Evolutionary conservation across 2,888 invertebrate genomes (phyloP).

Genomic region (Drosophila paracracens): DNA sequence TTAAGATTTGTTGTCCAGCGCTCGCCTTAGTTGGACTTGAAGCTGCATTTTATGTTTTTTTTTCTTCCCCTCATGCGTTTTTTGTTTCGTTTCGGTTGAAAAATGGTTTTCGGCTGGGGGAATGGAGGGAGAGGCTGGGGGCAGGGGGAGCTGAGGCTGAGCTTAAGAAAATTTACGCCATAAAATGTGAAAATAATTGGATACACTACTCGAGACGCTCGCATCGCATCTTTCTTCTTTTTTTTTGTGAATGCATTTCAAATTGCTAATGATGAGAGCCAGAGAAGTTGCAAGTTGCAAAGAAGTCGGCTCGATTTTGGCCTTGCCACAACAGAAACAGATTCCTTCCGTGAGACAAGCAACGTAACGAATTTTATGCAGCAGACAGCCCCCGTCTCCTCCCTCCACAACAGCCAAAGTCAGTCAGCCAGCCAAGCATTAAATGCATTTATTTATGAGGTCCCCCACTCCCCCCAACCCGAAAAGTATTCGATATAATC

Average conservation of each 20-base stretch:
- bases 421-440: constrained; percentile 59
- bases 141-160: background rate
- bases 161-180: constrained; percentile 81
- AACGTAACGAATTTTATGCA: constrained; percentile 46
- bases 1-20: constrained; percentile 74
- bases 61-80: constrained; percentile 9
- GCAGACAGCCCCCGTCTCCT: constrained; percentile 12
- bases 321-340: constrained; percentile 33
- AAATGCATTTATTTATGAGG: constrained; percentile 82
- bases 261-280: constrained; percentile 78
- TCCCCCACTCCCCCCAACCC: constrained; percentile 27
- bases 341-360: constrained; percentile 80
- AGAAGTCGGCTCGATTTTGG: constrained; percentile 27
- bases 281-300: constrained; percentile 1
- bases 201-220: constrained; percentile 60
- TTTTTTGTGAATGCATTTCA: constrained; percentile 70
- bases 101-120: constrained; percentile 73
- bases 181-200: constrained; percentile 81
- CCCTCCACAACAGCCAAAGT: background rate
- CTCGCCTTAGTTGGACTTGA: constrained; percentile 59
- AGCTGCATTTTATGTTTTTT: constrained; percentile 38
- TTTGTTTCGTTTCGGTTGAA: constrained; percentile 79
- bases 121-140: background rate
- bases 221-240: constrained; percentile 49
- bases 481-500: constrained; percentile 63